These are phyloP conservation scores for Alectoris magna DNA, from an alignment of 2,797 vertebrate genomes.

Conservation along the genomic window DNA sequence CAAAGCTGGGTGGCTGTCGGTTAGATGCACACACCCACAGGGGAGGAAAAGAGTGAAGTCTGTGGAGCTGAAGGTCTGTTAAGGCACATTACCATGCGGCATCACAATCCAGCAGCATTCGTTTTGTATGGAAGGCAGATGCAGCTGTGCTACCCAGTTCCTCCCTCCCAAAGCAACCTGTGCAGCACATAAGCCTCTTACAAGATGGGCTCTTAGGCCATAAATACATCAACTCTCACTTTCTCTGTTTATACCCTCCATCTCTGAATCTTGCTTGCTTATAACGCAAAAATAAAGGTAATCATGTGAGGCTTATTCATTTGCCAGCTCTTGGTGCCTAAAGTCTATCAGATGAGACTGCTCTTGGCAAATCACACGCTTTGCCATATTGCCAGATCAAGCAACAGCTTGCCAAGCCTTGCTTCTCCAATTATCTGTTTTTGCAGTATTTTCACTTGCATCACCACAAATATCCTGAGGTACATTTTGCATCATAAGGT, in stretches of 20 bases:
- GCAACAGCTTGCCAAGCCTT: background rate
- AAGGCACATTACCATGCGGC: background rate
- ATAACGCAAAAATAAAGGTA: background rate
- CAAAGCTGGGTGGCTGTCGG: background rate
- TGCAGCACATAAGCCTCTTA: background rate
- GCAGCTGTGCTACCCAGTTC: background rate
- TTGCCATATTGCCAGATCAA: background rate
- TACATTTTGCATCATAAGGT: background rate
- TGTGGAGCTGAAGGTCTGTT: background rate
- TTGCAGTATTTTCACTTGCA: background rate
- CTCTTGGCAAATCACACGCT: background rate
- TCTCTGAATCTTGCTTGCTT: background rate
- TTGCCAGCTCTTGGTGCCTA: background rate
- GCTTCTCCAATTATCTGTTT: background rate
- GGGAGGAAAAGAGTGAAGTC: background rate
- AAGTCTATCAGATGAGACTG: background rate
- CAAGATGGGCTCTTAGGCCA: background rate
- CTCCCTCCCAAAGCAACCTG: rapidly evolving
- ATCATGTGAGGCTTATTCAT: background rate
- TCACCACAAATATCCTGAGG: background rate
- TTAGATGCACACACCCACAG: background rate
- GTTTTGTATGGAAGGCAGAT: background rate
- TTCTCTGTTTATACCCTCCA: background rate
- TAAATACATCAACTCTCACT: background rate
- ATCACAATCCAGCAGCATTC: background rate